Conservation (phyloP, 2,113 vertebrate genomes). For the Tricholaema leucomelas region DNA sequence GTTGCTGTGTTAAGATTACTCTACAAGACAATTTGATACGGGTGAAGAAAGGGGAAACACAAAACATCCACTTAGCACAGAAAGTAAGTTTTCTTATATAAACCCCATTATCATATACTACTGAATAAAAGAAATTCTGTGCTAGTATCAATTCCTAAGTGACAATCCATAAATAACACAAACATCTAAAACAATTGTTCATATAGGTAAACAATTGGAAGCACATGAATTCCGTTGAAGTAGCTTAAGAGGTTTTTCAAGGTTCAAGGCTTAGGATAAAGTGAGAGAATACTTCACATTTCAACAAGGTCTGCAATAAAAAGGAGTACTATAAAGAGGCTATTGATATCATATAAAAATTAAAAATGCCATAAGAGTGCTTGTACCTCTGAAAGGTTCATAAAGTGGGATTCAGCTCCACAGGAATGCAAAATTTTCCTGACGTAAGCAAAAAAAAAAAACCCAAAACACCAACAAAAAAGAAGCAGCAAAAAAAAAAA, state of each 20-base stretch:
- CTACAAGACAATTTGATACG: not conserved
- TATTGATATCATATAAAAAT: constrained; percentile 59
- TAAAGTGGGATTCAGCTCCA: constrained; percentile 47
- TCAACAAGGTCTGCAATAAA: constrained; percentile 58
- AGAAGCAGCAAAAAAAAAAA: not conserved
- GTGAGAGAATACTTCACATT: constrained; percentile 45
- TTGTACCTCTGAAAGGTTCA: constrained; percentile 56
- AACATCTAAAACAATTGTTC: constrained; percentile 62
- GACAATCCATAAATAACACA: constrained; percentile 57
- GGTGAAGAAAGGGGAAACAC: constrained; percentile 35
- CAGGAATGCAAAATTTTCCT: constrained; percentile 55
- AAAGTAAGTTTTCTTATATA: constrained; percentile 21
- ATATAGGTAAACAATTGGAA: constrained; percentile 69
- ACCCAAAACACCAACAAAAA: not conserved
- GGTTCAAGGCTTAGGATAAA: constrained; percentile 16
- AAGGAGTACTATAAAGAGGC: constrained; percentile 76
- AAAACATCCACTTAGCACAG: constrained; percentile 34
- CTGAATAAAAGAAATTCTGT: constrained; percentile 13
- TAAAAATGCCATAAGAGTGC: constrained; percentile 29
- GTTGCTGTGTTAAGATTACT: constrained; percentile 29
- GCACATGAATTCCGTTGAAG: constrained; percentile 45
- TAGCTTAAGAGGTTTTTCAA: constrained; percentile 30
- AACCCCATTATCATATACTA: constrained; percentile 10
- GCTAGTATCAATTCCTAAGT: constrained; percentile 41
- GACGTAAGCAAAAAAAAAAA: constrained; percentile 45